A percentile compares a stretch with the other conserved stretches of the same genome.
Evolutionary conservation across 2,113 vertebrate genomes (phyloP).

Genomic region (Takifugu bimaculatus): DNA sequence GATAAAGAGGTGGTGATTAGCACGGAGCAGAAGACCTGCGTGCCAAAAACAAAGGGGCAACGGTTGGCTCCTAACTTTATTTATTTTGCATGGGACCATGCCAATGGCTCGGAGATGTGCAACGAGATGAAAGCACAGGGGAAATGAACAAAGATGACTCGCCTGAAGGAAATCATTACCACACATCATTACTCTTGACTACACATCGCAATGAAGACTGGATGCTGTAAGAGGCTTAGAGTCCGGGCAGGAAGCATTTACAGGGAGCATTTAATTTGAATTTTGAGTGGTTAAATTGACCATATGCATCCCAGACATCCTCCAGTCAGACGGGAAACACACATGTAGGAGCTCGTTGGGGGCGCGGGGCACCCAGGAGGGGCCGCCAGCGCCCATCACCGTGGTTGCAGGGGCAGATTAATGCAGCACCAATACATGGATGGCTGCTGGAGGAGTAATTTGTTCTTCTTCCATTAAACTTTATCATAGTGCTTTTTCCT

Average conservation of each 20-base stretch:
- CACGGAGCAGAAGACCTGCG: slow-evolving; percentile 18
- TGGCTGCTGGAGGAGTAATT: background rate
- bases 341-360: slow-evolving; percentile 10
- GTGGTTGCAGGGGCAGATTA: slow-evolving; percentile 2
- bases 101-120: slow-evolving; percentile 57
- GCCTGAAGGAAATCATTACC: slow-evolving; percentile 68
- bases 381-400: too few species aligned
- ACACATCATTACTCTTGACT: slow-evolving; percentile 68
- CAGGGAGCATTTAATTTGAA: slow-evolving; percentile 25
- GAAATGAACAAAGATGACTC: slow-evolving; percentile 66
- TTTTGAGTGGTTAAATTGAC: slow-evolving; percentile 39
- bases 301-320: slow-evolving; percentile 15
- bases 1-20: slow-evolving; percentile 21
- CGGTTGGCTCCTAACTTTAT: slow-evolving; percentile 52
- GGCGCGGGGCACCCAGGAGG: slow-evolving; percentile 18
- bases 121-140: slow-evolving; percentile 64
- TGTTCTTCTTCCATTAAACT: slow-evolving; percentile 1
- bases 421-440: slow-evolving; percentile 11
- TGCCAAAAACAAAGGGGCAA: slow-evolving; percentile 44
- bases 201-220: slow-evolving; percentile 48
- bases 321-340: slow-evolving; percentile 27
- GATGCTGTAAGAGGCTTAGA: slow-evolving; percentile 35
- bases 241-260: slow-evolving; percentile 36
- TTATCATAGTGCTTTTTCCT: background rate
- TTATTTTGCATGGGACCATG: slow-evolving; percentile 61